Percentiles rank a stretch among this genome's conserved stretches.
Conservation (phyloP, 2,797 vertebrate genomes). For the Fringilla coelebs region DNA sequence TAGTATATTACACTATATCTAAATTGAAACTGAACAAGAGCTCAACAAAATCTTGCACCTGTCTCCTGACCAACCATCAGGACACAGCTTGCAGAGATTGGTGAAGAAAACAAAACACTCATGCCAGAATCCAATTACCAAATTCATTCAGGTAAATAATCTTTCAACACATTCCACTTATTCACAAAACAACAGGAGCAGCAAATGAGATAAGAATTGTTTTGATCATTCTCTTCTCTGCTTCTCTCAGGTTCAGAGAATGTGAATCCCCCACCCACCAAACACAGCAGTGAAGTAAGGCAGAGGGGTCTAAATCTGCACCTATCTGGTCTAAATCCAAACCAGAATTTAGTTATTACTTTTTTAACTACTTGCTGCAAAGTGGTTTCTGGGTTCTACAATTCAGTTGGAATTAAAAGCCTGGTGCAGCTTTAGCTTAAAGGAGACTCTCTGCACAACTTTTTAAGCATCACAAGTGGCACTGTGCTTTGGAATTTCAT, state of each 20-base stretch:
- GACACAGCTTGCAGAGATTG: not conserved
- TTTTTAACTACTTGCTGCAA: not conserved
- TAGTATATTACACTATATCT: not conserved
- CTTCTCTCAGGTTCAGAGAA: not conserved
- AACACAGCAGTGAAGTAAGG: not conserved
- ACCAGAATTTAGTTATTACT: not conserved
- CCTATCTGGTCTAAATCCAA: not conserved
- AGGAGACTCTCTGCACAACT: not conserved
- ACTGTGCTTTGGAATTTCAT: fast-evolving
- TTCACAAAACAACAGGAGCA: not conserved
- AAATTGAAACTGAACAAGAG: not conserved
- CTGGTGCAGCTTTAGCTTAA: not conserved
- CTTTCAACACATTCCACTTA: not conserved
- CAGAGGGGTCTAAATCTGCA: not conserved
- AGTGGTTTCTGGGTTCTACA: not conserved
- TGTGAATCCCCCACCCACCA: not conserved
- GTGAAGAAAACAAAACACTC: not conserved
- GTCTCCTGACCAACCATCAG: not conserved
- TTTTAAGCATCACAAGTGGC: not conserved
- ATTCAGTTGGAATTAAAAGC: not conserved
- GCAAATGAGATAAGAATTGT: not conserved
- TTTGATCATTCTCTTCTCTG: not conserved
- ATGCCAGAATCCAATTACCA: not conserved
- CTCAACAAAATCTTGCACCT: not conserved
- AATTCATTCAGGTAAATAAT: not conserved